Base-by-base conservation (phyloP, 2,797 vertebrate genomes). In the Xiphorhynchus erythropygius region DNA sequence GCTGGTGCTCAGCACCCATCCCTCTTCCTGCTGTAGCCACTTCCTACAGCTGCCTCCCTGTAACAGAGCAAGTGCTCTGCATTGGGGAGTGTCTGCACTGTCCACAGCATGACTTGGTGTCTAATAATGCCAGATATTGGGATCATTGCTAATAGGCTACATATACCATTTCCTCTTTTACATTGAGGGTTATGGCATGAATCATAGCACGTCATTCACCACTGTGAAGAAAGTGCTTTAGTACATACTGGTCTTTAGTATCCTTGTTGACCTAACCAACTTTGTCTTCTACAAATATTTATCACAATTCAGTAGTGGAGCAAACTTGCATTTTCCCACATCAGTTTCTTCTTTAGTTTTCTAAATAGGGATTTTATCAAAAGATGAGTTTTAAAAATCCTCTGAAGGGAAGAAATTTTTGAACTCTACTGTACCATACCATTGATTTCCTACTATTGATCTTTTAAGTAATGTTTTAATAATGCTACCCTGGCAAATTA, bases 391-490 rank as follows among this genome's bases (percentile, higher is more conserved):
- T 91, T 41, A 74, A 82, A 53, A 84, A 78, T 52, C 25, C 18
- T 83, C 53, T 87, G 21, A 96, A 91, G 60, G 65, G 42, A 90
- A 68, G 80, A 94, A 69, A 80, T 59, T 77, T 97, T 93, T 95
- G 64, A 94, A 93, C 90, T 35, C 81, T 62, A 76, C 57, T 85
- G 47, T 46, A 78, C 33, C 17, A 32, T 74, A 79, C 8, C 22
- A 97, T 95, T 89, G 91, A 86, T 96, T 96, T 89, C 37, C 42
- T 75, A 64, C 37, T 94, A 85, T 44, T 97, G 90, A 92, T 94
- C 30, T 92, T 84, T 55, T 92, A 88, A 86, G 87, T 92, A 76
- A 27, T 24, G 21, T 79, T 94, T 78, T 74, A 94, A 83, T 94
- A 83, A 81, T 84, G 68, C 41, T 77, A 91, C 14, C 12, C 42